Base-by-base conservation (phyloP, 1,140 invertebrate genomes). In the Daktulosphaira vitifoliae region DNA sequence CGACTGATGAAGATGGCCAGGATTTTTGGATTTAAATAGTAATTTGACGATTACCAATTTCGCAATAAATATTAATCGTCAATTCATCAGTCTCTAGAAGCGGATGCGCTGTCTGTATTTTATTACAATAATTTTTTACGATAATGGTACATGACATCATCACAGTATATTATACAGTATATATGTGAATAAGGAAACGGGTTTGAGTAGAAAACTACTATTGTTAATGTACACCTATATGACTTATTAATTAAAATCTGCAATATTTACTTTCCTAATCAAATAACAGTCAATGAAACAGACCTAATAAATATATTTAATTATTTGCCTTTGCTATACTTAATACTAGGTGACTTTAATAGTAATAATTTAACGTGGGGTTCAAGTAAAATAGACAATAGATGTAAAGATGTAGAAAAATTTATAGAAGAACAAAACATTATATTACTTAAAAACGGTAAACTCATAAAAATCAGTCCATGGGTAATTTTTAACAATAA, bases 321-420 rank as follows among this genome's bases (percentile, higher is more conserved):
- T 3, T 71, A 74, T 71, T 46, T 76, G 13, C 71, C 70, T 6
- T 66, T 50, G 64, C 72, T 70, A 15, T 75, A 70, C 44, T 62
- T 75, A 37, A 33, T 72, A 26, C 8, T 71, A 11, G 70, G 70
- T 0, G 73, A 74, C 38, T 73, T 74, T 44, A 75, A 74, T 33
- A 69, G 68, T 26, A 71, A 74, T 42, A 73, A 71, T 53, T 59
- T 33, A n/a, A 25, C 71, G 39, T 76, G 71, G 72, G 72, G 72
- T 4, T 72, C 71, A 20, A 44, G 69, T 15, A 70, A 71, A 68
- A 67, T 53, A 23, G 70, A 73, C 49, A n/a, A 9, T 9, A 66
- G 72, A 67, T 71, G 71, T 48, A 68, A 67, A 67, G 70, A 64
- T 25, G 65, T 73, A 33, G 70, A 52, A 18, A 52, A 52, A 52